Evolutionary conservation across 2,888 invertebrate genomes (phyloP).

Genomic region (Dasysyrphus albostriatus): DNA sequence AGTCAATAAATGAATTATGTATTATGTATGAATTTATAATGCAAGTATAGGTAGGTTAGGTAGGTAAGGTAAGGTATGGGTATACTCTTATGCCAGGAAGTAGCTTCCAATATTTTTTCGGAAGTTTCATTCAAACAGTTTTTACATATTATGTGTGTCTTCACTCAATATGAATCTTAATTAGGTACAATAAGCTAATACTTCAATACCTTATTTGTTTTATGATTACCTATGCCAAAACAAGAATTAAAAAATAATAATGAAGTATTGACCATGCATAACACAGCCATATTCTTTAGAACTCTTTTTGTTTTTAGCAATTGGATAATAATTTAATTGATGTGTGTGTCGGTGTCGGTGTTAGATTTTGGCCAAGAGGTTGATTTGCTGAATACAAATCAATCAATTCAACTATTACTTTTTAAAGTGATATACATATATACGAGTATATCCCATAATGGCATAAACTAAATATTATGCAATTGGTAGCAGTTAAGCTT

Average conservation of each 20-base stretch:
- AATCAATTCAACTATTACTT: not conserved
- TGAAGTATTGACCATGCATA: constrained; percentile 44
- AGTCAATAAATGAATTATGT: not conserved
- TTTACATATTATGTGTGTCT: not conserved
- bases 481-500: not conserved
- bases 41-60: not conserved
- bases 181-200: constrained; percentile 3
- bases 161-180: constrained; percentile 4
- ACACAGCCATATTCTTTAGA: not conserved
- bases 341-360: too few species aligned
- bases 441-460: too few species aligned
- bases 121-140: not conserved
- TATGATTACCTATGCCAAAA: not conserved
- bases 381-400: constrained; percentile 6
- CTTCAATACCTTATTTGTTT: not conserved
- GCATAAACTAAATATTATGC: not conserved
- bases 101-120: not conserved
- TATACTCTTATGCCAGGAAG: constrained; percentile 15
- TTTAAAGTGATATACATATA: not conserved
- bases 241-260: constrained; percentile 34
- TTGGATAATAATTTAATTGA: constrained; percentile 2
- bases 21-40: not conserved
- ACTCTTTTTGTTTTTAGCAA: not conserved
- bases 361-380: not conserved
- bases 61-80: too few species aligned